These are phyloP conservation scores for Mystacides longicornis DNA, from an alignment of 2,888 invertebrate genomes.

Conservation along the genomic window DNA sequence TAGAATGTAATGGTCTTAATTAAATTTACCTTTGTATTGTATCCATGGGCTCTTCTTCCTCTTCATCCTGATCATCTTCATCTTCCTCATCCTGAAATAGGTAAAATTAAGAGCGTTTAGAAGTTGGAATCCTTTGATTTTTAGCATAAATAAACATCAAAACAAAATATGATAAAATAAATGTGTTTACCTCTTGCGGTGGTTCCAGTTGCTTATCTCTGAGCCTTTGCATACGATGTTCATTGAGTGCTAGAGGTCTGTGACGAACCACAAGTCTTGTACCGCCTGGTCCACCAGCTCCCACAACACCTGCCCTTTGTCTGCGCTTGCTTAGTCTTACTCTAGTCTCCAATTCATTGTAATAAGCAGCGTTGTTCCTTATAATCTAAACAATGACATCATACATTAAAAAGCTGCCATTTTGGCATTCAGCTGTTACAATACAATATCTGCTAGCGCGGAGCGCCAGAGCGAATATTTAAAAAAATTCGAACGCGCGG, in stretches of 20 bases:
- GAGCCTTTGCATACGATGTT: slow-evolving; percentile 79
- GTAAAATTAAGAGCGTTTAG: background rate
- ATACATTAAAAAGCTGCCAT: no score
- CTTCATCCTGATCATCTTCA: slow-evolving; percentile 59
- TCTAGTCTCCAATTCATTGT: slow-evolving; percentile 91
- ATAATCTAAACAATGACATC: slow-evolving; percentile 51
- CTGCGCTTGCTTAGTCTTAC: slow-evolving; percentile 90
- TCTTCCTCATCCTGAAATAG: slow-evolving; percentile 41
- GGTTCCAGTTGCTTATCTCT: slow-evolving; percentile 86
- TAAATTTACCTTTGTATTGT: slow-evolving; percentile 41
- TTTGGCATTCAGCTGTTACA: background rate
- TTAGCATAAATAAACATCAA: background rate
- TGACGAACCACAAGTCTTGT: slow-evolving; percentile 86
- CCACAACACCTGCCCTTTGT: slow-evolving; percentile 51
- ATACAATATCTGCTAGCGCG: background rate
- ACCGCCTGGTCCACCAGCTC: slow-evolving; percentile 54
- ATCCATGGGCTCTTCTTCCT: slow-evolving; percentile 57
- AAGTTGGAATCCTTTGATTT: background rate
- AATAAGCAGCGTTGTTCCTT: slow-evolving; percentile 84
- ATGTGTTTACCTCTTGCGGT: slow-evolving; percentile 44
- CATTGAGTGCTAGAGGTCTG: slow-evolving; percentile 74
- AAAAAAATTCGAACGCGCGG: no score
- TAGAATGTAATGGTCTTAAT: no score
- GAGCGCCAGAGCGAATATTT: no score
- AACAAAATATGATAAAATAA: background rate